A percentile compares a stretch with the other conserved stretches of the same genome.
phyloP scores from a whole-genome alignment of 2,797 vertebrate genomes.

The Hafferia zeledoni region DNA sequence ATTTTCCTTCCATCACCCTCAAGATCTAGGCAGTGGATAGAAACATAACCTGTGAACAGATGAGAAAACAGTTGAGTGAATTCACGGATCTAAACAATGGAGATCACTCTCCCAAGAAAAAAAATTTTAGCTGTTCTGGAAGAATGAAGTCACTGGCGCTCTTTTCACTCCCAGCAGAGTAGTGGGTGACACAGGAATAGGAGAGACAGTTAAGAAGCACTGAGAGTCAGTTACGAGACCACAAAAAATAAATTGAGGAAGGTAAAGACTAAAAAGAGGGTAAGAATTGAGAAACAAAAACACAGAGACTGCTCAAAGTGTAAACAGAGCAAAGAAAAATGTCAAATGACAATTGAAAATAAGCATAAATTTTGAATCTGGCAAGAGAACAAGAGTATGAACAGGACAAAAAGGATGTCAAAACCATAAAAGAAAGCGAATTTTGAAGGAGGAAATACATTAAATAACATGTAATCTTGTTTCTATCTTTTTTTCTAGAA shows the following conservation, averaged over 20 bases:
- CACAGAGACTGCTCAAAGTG: not conserved
- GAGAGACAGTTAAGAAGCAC: not conserved
- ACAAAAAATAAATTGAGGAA: constrained; percentile 3
- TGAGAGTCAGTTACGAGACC: not conserved
- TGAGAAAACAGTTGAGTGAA: constrained; percentile 19
- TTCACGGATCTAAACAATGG: constrained; percentile 36
- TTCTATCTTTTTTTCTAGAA: not conserved
- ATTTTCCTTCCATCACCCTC: not conserved
- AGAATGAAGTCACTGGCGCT: constrained; percentile 12
- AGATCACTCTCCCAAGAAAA: not conserved
- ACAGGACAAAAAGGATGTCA: not conserved
- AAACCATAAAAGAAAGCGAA: not conserved
- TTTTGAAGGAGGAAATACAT: not conserved
- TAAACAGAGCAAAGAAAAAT: constrained; percentile 2
- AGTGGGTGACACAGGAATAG: not conserved
- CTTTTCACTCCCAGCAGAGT: not conserved
- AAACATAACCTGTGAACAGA: not conserved
- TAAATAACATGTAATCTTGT: not conserved
- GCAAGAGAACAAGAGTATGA: not conserved
- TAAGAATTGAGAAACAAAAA: not conserved
- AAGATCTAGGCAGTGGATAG: not conserved
- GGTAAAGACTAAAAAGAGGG: not conserved
- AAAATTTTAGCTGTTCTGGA: not conserved
- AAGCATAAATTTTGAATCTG: not conserved
- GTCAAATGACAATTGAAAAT: not conserved